Evolutionary conservation across 2,113 vertebrate genomes (phyloP).

Genomic region (Clupea harengus): DNA sequence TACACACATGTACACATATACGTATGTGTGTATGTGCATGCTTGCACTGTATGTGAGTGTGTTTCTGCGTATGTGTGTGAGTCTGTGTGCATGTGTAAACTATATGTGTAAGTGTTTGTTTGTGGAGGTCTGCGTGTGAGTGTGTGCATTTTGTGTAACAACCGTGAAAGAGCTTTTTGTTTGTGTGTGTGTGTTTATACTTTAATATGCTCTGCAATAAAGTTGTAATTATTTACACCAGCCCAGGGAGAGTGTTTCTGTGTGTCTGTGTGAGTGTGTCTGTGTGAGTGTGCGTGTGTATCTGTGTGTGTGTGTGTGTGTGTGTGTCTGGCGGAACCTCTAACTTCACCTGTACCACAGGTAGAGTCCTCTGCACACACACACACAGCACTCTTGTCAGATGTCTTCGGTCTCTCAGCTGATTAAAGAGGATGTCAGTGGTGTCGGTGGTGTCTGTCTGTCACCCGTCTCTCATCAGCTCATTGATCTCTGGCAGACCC

Average conservation of each 20-base stretch:
- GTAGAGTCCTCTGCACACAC: no score
- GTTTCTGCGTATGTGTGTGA: neutral
- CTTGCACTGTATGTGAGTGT: constrained; percentile 11
- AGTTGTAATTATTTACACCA: neutral
- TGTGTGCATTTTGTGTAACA: neutral
- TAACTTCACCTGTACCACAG: no score
- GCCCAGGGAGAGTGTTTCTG: neutral
- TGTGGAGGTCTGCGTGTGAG: neutral
- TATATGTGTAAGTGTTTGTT: neutral
- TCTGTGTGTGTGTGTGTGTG: neutral
- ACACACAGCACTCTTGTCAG: no score
- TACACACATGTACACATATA: constrained; percentile 22
- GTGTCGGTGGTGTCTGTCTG: neutral
- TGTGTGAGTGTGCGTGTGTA: neutral
- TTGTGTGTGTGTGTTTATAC: neutral
- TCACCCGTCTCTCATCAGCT: neutral
- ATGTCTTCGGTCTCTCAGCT: no score
- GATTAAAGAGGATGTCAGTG: no score
- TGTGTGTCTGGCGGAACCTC: neutral
- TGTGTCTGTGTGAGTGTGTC: neutral
- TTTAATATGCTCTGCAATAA: constrained; percentile 15
- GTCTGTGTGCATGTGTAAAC: neutral
- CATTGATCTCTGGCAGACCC: neutral
- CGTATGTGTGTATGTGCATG: neutral
- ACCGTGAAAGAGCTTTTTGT: neutral